phyloP scores from a whole-genome alignment of 2,888 invertebrate genomes.

The Melanargia galathea region DNA sequence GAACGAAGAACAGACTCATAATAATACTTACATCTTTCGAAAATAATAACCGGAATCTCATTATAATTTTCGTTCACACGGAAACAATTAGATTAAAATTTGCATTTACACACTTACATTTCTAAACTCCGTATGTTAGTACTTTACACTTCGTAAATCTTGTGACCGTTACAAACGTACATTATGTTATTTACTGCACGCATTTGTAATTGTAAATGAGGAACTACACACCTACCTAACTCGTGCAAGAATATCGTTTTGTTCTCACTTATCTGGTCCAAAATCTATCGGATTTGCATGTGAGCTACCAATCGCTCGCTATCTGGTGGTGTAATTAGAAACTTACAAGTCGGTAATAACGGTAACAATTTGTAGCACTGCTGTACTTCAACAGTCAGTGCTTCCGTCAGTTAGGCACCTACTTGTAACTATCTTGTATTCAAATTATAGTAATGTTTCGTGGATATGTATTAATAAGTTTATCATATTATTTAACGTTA shows the following conservation, averaged over 20 bases:
- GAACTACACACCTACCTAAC: constrained; percentile 26
- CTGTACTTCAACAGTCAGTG: constrained; percentile 48
- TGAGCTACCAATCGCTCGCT: constrained; percentile 70
- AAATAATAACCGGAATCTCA: constrained; percentile 35
- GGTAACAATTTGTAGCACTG: constrained; percentile 64
- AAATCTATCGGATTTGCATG: constrained; percentile 72
- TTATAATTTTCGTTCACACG: constrained; percentile 42
- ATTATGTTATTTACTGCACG: constrained; percentile 30
- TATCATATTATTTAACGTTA: no score
- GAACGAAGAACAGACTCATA: constrained; percentile 33
- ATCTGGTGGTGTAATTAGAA: constrained; percentile 75
- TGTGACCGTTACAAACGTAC: constrained; percentile 39
- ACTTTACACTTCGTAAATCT: constrained; percentile 38
- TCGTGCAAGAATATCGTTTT: constrained; percentile 43
- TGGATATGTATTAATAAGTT: no score
- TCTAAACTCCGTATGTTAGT: constrained; percentile 31
- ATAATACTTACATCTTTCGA: constrained; percentile 37
- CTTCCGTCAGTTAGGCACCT: constrained; percentile 42
- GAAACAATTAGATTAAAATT: constrained; percentile 38
- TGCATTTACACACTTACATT: constrained; percentile 32
- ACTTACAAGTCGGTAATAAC: constrained; percentile 70
- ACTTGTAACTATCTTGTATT: not conserved
- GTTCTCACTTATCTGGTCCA: constrained; percentile 55
- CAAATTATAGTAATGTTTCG: no score
- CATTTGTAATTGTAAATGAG: constrained; percentile 30